A percentile compares a stretch with the other conserved stretches of the same genome.
Evolutionary conservation across 2,113 vertebrate genomes (phyloP).

Genomic region (Vanacampus margaritifer): DNA sequence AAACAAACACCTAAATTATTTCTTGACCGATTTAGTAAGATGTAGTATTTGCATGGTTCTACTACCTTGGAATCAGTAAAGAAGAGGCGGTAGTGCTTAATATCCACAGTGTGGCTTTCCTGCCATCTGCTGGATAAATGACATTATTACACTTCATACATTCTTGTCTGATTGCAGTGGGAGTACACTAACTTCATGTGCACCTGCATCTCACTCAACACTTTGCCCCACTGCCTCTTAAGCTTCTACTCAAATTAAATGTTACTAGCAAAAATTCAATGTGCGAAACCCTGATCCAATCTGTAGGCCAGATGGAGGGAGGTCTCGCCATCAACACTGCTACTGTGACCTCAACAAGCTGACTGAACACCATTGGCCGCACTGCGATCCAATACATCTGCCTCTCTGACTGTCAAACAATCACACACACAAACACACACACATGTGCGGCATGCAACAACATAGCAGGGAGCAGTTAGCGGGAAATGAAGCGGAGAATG

Average conservation of each 20-base stretch:
- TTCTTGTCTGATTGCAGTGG: constrained; percentile 1
- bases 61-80: background rate
- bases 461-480: constrained; percentile 50
- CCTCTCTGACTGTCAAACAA: constrained; percentile 11
- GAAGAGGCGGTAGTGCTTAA: background rate
- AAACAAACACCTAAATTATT: background rate
- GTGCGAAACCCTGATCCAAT: constrained; percentile 19
- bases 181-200: background rate
- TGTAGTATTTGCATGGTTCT: background rate
- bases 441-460: constrained; percentile 39
- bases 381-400: constrained; percentile 37
- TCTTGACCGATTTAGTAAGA: background rate
- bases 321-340: constrained; percentile 42
- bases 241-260: constrained; percentile 21
- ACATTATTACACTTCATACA: constrained; percentile 17
- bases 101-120: constrained; percentile 15
- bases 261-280: constrained; percentile 36
- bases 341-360: constrained; percentile 49
- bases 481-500: constrained; percentile 54
- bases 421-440: background rate
- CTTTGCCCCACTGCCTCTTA: background rate
- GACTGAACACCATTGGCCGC: constrained; percentile 41
- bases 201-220: background rate
- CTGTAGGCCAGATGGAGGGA: constrained; percentile 48
- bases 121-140: constrained; percentile 61